A percentile compares a stretch with the other conserved stretches of the same genome.
Conservation (phyloP, 1,140 invertebrate genomes). For the Diorhabda elongata region DNA sequence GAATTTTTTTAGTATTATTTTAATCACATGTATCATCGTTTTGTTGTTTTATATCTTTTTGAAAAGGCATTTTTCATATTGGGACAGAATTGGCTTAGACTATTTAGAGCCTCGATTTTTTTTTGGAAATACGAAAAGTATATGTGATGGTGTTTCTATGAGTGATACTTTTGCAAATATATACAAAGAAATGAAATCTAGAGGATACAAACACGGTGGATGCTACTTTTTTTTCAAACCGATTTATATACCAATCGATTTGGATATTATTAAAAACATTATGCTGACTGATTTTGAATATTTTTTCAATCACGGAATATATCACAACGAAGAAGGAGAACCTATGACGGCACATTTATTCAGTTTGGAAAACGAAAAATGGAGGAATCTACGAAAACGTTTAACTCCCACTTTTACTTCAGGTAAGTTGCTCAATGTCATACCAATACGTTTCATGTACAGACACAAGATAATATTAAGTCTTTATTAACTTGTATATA, state of each 20-base stretch:
- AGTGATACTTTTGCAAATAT: not conserved
- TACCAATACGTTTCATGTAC: too few species aligned
- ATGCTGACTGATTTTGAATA: constrained; percentile 49
- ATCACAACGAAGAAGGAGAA: constrained; percentile 46
- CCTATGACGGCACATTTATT: constrained; percentile 50
- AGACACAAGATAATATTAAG: too few species aligned
- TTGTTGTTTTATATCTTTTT: constrained; percentile 26
- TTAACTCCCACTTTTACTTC: constrained; percentile 51
- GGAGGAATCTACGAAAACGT: constrained; percentile 49
- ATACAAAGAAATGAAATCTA: constrained; percentile 39
- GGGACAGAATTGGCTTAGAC: constrained; percentile 41
- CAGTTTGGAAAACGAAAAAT: constrained; percentile 44
- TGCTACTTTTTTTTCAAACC: constrained; percentile 21
- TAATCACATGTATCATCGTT: not conserved
- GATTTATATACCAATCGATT: constrained; percentile 43
- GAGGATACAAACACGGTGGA: constrained; percentile 22
- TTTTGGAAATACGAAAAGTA: not conserved
- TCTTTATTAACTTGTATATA: too few species aligned
- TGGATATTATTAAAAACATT: constrained; percentile 48
- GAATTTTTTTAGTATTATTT: not conserved
- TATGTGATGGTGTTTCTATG: not conserved
- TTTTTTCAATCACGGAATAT: constrained; percentile 48
- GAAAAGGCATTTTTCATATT: constrained; percentile 40
- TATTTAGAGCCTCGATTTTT: not conserved
- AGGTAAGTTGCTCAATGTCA: constrained; percentile 23